These are phyloP conservation scores for Myiotriccus ornatus DNA, from an alignment of 2,797 vertebrate species.

Conservation along the genomic window DNA sequence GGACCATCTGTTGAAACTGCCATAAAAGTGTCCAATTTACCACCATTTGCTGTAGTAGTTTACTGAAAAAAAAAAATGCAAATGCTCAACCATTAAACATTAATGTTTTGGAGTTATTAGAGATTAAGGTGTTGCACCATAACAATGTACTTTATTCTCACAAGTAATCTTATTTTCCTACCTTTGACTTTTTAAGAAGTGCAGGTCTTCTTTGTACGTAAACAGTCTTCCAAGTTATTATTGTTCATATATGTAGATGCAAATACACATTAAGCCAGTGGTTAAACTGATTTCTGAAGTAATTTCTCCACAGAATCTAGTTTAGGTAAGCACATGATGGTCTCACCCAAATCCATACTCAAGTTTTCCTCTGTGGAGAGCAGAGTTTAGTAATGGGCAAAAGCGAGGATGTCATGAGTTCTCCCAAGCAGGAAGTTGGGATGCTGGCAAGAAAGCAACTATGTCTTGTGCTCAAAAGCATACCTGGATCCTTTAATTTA, in stretches of 20 bases:
- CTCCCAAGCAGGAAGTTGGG: not conserved
- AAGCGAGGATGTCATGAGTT: not conserved
- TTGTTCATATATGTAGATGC: not conserved
- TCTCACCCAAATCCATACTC: not conserved
- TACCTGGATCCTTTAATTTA: not conserved
- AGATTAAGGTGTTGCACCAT: not conserved
- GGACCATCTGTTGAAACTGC: not conserved
- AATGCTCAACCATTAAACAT: not conserved
- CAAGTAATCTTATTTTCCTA: not conserved
- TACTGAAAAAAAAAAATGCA: not conserved
- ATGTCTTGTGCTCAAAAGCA: not conserved
- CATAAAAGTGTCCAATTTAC: not conserved
- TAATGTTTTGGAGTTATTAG: not conserved
- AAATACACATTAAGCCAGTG: not conserved
- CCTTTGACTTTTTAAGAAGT: not conserved
- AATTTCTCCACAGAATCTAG: not conserved
- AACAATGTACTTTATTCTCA: not conserved
- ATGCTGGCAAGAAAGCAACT: not conserved
- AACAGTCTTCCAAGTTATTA: not conserved
- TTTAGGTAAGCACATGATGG: not conserved
- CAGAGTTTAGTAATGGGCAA: not conserved
- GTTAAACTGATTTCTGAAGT: not conserved
- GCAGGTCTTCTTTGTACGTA: not conserved
- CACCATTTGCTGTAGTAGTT: not conserved
- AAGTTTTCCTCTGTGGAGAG: not conserved